These are phyloP conservation scores for Phortica okadai DNA, from an alignment of 2,888 invertebrate species.

Conservation along the genomic window DNA sequence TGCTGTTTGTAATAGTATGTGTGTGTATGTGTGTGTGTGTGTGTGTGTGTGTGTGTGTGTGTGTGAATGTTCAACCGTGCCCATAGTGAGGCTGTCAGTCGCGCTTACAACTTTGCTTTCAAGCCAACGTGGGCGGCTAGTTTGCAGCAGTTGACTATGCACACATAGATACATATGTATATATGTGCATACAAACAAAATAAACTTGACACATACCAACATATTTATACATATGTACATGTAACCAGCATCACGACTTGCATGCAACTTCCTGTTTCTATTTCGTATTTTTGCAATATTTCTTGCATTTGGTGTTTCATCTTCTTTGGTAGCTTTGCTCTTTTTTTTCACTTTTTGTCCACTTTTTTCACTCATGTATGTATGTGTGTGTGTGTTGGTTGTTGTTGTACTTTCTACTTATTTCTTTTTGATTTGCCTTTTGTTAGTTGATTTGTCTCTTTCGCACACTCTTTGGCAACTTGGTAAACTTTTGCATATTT, in stretches of 20 bases:
- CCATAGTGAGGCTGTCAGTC: conserved; percentile 43
- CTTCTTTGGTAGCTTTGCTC: conserved; percentile 18
- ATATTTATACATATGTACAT: not conserved
- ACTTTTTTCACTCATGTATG: not conserved
- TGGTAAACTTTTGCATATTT: conserved; percentile 67
- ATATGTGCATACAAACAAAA: not conserved
- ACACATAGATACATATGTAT: conserved; percentile 33
- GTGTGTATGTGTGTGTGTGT: not conserved
- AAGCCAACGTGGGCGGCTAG: not conserved
- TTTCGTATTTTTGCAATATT: conserved; percentile 28
- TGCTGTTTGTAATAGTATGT: not conserved
- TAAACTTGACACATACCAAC: conserved; percentile 34
- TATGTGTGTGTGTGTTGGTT: conserved; percentile 1
- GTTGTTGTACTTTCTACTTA: conserved; percentile 10
- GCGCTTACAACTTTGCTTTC: conserved; percentile 53
- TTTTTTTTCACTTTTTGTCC: not conserved
- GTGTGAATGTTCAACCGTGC: conserved; percentile 8
- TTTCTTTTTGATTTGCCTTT: not conserved
- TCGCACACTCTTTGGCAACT: not conserved
- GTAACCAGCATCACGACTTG: conserved; percentile 24
- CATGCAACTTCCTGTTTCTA: conserved; percentile 26
- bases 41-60: not conserved
- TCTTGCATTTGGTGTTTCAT: conserved; percentile 28
- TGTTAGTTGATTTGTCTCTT: conserved; percentile 5
- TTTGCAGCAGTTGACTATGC: conserved; percentile 52